Evolutionary conservation across 2,113 vertebrate species (phyloP).

Genomic region (Arenaria interpres): DNA sequence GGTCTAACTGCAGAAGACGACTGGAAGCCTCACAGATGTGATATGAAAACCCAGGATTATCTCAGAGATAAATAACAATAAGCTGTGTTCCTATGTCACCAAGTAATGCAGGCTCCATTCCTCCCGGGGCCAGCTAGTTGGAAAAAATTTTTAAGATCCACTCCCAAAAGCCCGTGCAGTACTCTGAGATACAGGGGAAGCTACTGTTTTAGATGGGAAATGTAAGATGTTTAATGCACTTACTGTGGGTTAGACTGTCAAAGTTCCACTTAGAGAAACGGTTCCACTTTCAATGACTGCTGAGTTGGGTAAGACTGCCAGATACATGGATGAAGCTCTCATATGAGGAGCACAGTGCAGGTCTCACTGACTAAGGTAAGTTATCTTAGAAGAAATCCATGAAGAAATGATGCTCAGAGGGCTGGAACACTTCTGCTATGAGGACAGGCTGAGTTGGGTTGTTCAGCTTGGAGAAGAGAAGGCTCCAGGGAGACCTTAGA

Average conservation of each 20-base stretch:
- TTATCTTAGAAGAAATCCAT: neutral
- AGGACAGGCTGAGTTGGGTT: too few species aligned
- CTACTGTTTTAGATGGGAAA: neutral
- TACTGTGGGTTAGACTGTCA: neutral
- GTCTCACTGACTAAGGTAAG: neutral
- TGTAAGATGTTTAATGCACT: neutral
- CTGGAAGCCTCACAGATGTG: constrained; percentile 33
- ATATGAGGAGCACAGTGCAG: neutral
- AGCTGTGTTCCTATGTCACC: neutral
- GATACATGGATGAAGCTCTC: neutral
- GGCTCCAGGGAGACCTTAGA: too few species aligned
- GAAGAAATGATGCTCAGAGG: neutral
- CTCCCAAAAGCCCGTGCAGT: neutral
- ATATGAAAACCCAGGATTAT: constrained; percentile 18
- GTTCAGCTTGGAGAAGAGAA: too few species aligned
- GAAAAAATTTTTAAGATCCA: neutral
- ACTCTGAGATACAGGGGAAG: neutral
- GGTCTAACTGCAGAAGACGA: neutral
- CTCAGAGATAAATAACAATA: constrained; percentile 4
- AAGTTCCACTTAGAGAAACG: neutral
- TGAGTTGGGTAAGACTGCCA: neutral
- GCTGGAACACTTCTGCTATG: too few species aligned
- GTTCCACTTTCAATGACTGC: neutral
- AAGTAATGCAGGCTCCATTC: neutral
- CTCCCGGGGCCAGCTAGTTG: neutral